phyloP scores from a whole-genome alignment of 2,888 invertebrate species.

The Chrysolina americana region DNA sequence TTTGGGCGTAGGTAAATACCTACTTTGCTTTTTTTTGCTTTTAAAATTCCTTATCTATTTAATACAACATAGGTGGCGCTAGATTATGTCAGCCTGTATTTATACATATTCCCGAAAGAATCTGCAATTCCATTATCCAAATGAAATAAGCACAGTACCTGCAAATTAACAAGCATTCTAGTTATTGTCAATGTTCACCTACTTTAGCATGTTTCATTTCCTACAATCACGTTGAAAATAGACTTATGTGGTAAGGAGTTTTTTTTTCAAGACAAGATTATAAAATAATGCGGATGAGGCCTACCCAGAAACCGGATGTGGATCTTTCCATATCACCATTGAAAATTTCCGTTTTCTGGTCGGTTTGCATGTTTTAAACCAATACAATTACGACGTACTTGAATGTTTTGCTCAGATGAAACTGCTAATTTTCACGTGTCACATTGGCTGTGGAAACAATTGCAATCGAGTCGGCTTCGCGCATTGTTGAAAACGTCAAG shows the following conservation, averaged over 20 bases:
- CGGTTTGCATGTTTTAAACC: constrained; percentile 3
- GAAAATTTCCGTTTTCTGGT: constrained; percentile 45
- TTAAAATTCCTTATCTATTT: background rate
- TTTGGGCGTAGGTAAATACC: no score
- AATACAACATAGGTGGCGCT: background rate
- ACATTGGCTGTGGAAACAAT: constrained; percentile 35
- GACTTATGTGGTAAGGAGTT: background rate
- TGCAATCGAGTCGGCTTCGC: constrained; percentile 29
- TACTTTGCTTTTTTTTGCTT: no score
- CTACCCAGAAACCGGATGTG: constrained; percentile 42
- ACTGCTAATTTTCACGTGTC: constrained; percentile 40
- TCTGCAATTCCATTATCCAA: background rate
- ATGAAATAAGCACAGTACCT: background rate
- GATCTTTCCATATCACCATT: constrained; percentile 40
- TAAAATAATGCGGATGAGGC: constrained; percentile 51
- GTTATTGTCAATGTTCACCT: background rate
- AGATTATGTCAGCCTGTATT: background rate
- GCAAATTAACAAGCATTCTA: background rate
- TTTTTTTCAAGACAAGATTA: constrained; percentile 37
- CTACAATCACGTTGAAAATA: background rate
- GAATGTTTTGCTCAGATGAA: constrained; percentile 28
- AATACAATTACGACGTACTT: constrained; percentile 12
- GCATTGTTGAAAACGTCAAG: constrained; percentile 23
- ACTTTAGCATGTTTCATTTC: background rate
- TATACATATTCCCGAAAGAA: background rate